Percentiles rank a stretch among this genome's conserved stretches.
Evolutionary conservation across 2,797 vertebrate species (phyloP).

Genomic region (Catostomus latipinnis): DNA sequence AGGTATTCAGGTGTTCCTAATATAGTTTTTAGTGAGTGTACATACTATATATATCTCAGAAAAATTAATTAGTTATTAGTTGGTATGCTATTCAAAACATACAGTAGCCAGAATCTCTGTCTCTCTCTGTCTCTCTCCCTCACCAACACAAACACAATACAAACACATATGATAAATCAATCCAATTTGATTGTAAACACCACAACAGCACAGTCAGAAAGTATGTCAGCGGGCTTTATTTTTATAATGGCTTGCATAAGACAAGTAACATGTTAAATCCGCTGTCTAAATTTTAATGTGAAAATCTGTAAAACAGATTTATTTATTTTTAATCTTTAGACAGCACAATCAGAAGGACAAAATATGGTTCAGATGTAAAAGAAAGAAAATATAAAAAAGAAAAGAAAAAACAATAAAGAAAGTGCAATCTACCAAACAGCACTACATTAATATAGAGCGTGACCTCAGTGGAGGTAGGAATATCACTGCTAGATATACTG

Average conservation of each 20-base stretch:
- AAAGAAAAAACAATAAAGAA: constrained; percentile 27
- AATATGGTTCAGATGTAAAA: constrained; percentile 49
- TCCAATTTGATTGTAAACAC: constrained; percentile 11
- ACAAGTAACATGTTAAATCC: constrained; percentile 27
- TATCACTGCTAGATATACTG: constrained; percentile 59
- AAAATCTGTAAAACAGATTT: background rate
- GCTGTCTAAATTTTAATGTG: no score
- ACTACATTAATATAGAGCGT: constrained; percentile 55
- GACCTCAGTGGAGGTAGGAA: constrained; percentile 61
- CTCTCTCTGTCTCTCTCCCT: background rate
- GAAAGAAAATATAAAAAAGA: constrained; percentile 3
- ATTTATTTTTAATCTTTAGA: background rate
- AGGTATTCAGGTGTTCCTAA: no score
- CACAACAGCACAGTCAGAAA: constrained; percentile 14
- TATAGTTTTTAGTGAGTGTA: no score
- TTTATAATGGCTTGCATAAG: constrained; percentile 21
- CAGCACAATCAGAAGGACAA: constrained; percentile 42
- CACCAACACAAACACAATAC: background rate
- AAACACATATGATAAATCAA: constrained; percentile 30
- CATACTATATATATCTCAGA: no score
- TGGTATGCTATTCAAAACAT: no score
- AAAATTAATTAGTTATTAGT: no score
- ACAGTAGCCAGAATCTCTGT: no score
- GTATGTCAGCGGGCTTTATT: constrained; percentile 15
- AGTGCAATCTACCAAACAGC: constrained; percentile 45